Evolutionary conservation across 2,113 vertebrate species (phyloP), one percentile per base, ranked within the genome.

Genomic region (Plecotus auritus): DNA sequence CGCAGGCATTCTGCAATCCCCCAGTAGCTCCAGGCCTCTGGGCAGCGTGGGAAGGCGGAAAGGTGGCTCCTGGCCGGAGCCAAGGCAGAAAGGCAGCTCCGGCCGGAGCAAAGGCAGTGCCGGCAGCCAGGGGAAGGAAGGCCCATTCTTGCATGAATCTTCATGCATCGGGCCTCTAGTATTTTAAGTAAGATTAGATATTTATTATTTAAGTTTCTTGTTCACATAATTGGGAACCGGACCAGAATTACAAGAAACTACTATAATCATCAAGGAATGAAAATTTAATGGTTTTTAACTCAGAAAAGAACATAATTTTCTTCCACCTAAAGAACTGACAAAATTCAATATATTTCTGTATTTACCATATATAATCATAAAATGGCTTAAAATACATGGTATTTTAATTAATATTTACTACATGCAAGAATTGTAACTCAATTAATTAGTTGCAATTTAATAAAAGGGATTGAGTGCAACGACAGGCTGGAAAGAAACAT

Each of bases 331-430:
- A 90, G 83, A 87, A 5, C 90, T 96, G 91, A 32, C 64, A 97
- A 98, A 98, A 96, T 94, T 95, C 47, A 91, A 86, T 90, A 40
- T 78, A 96, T 96, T 97, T 97, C 95, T 95, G n/a, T 97, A 94
- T 96, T 97, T 97, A 97, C 93, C 78, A 94, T 2, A 91, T 66
- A 69, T 88, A 95, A 96, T 95, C 67, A 94, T n/a, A 96, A 80
- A 97, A 97, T 56, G 95, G 85, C 85, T 84, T 97, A 96, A 98
- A 94, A 97, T 86, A 91, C 96, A 83, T 82, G 35, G 42, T 85
- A 96, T 97, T 97, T 97, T 98, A 98, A 97, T 97, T 98, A 97
- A 90, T 92, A 97, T 96, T 86, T 97, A 88, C 94, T 88, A 70
- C 74, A 82, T 97, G 86, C 96, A 97, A 95, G 93, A 96, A 97